Conservation (phyloP, 2,797 vertebrate species). For the Ctenochaetus hawaiiensis region DNA sequence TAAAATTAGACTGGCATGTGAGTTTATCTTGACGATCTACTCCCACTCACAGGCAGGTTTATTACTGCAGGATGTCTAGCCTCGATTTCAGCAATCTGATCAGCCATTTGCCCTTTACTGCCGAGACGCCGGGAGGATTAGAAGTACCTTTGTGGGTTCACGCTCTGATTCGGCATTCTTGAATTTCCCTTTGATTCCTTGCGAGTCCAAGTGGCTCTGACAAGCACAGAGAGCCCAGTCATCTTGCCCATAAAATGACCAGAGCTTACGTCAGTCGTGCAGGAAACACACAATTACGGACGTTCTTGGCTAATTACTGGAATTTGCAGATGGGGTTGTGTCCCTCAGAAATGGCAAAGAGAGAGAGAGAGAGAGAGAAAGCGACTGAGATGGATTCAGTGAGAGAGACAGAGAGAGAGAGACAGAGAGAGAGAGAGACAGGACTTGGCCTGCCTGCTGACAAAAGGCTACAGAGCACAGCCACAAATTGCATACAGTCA, state of each 20-base stretch:
- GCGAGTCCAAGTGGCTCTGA: constrained; percentile 41
- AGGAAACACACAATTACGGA: constrained; percentile 51
- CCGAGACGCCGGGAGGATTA: constrained; percentile 68
- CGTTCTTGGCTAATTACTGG: constrained; percentile 64
- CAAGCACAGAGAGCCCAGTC: constrained; percentile 57
- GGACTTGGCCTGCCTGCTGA: constrained; percentile 53
- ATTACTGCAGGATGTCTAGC: constrained; percentile 66
- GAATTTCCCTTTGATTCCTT: constrained; percentile 46
- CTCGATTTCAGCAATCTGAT: constrained; percentile 77
- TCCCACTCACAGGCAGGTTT: constrained; percentile 64
- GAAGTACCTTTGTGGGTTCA: constrained; percentile 68
- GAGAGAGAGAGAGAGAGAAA: constrained; percentile 15
- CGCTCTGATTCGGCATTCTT: constrained; percentile 68
- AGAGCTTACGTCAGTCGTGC: constrained; percentile 47
- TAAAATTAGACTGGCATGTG: constrained; percentile 48
- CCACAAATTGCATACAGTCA: constrained; percentile 78
- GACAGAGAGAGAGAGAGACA: constrained; percentile 36
- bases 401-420: constrained; percentile 27
- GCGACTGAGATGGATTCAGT: constrained; percentile 36
- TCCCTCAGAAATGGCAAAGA: constrained; percentile 40
- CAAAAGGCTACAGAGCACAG: constrained; percentile 70
- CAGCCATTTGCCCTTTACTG: constrained; percentile 77
- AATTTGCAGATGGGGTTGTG: constrained; percentile 60
- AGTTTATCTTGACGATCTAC: constrained; percentile 59
- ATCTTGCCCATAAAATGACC: constrained; percentile 28